Base-by-base conservation (phyloP, 2,888 invertebrate genomes). In the Branchipolynoe longqiensis region DNA sequence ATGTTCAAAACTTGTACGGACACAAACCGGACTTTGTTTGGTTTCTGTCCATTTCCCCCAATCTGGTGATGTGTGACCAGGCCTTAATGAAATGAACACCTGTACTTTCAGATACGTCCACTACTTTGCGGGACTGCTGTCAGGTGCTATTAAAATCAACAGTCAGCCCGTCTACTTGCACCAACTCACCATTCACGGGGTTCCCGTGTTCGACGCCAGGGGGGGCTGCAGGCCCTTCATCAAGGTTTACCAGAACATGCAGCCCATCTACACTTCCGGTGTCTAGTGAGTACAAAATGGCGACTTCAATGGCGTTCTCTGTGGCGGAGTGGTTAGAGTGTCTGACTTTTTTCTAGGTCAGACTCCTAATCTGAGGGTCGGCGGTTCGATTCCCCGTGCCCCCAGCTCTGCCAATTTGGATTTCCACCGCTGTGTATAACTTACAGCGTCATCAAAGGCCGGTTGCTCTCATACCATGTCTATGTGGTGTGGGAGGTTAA, bases 81-180 rank as follows among this genome's bases (percentile, higher is more conserved):
- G n/a, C n/a, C n/a, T n/a, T n/a, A n/a, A n/a, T n/a, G n/a, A n/a
- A n/a, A n/a, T n/a, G n/a, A n/a, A n/a, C n/a, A n/a, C n/a, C n/a
- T n/a, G n/a, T n/a, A 1, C 3, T 62, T 62, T 83, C 95, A 97
- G 98, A 94, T 98, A 98, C 94, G 96, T 98, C 89, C 96, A 97
- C 92, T 98, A 98, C 93, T 98, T 98, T 94, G 96, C 97, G 83
- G 98, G 98, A 0, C 95, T 98, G 78, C 95, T 98, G 85, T 97
- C 97, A 6, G 98, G 98, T 69, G 96, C 96, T 92, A 97, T 98
- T 91, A 95, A 96, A 90, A 97, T 98, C 93, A 98, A 97, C 94
- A 96, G 97, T 82, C 96, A 96, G 74, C 97, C 98, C 0, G 94
- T 98, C 54, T 97, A 96, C 93, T 95, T 98, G 87, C 97, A 97